Conservation (phyloP, 2,888 invertebrate species). For the Ophioninae sp. region DNA sequence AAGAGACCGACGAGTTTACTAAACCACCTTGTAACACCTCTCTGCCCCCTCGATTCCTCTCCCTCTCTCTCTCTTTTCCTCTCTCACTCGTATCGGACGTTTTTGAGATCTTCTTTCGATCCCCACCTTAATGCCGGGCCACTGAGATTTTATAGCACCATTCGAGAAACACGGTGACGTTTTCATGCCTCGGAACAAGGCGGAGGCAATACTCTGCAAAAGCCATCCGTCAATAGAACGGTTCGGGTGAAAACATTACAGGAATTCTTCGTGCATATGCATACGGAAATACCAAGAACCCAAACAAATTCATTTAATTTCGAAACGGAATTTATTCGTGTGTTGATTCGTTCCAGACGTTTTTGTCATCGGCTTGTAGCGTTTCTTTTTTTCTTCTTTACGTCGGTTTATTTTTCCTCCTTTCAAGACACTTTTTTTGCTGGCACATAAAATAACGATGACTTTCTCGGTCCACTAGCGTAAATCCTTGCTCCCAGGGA, state of each 20-base stretch:
- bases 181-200: neutral
- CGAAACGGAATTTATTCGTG: too few relatives aligned
- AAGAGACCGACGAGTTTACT: slow-evolving; percentile 60
- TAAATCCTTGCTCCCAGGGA: too few relatives aligned
- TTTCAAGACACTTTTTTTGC: too few relatives aligned
- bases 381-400: too few relatives aligned
- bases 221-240: neutral
- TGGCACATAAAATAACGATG: too few relatives aligned
- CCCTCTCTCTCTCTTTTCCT: slow-evolving; percentile 61
- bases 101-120: slow-evolving; percentile 71
- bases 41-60: slow-evolving; percentile 36
- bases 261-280: neutral
- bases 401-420: too few relatives aligned
- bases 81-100: slow-evolving; percentile 53
- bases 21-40: slow-evolving; percentile 57
- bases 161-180: slow-evolving; percentile 12
- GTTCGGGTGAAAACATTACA: neutral
- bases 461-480: too few relatives aligned
- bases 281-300: too few relatives aligned
- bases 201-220: neutral
- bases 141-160: slow-evolving; percentile 45
- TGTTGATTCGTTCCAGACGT: too few relatives aligned
- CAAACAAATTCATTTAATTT: too few relatives aligned
- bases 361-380: too few relatives aligned
- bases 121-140: slow-evolving; percentile 19